Base-by-base conservation (phyloP, 1,140 invertebrate species). In the Anadara kagoshimensis region DNA sequence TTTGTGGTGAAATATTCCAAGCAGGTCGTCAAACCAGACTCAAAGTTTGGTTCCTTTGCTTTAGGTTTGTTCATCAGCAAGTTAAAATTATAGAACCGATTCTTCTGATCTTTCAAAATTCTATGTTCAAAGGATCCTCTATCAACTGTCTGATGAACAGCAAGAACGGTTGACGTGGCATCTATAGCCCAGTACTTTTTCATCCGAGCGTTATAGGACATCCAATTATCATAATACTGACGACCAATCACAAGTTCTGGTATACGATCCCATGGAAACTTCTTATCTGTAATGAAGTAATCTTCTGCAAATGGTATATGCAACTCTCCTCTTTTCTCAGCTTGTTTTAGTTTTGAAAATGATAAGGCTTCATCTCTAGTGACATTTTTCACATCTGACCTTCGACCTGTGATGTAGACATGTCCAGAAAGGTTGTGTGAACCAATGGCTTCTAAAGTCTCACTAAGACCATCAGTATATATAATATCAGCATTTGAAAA, bases 171-270 rank as follows among this genome's bases (percentile, higher is more conserved):
- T 29, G 74, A 69, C 12, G 83, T 74, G 0, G 69, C 68, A 70
- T 85, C 83, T 14, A 85, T 76, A 0, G 82, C 76, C 18, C 69
- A 74, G n/a, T 69, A 53, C 11, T 79, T 73, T 24, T 43, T 58
- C 24, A 67, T 61, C 7, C 78, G 62, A 2, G 80, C 74, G 51
- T 78, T 75, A 12, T 78, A 58, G 0, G 84, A 76, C 14, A 85
- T 53, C 71, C 77, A 85, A 57, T 85, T 85, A 66, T 85, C 84
- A 64, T 85, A 85, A 4, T 69, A 80, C 2, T 63, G 51, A 18
- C 82, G 68, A n/a, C 84, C 84, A 29, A 85, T 76, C 26, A 79
- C 84, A 16, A 85, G 70, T 10, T 78, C 79, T 29, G 79, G 76
- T 29, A 84, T 65, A n/a, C 14, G 53, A 10, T 80, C 45, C 84